Conservation (phyloP, 2,113 vertebrate species). For the Podarcis raffonei region DNA sequence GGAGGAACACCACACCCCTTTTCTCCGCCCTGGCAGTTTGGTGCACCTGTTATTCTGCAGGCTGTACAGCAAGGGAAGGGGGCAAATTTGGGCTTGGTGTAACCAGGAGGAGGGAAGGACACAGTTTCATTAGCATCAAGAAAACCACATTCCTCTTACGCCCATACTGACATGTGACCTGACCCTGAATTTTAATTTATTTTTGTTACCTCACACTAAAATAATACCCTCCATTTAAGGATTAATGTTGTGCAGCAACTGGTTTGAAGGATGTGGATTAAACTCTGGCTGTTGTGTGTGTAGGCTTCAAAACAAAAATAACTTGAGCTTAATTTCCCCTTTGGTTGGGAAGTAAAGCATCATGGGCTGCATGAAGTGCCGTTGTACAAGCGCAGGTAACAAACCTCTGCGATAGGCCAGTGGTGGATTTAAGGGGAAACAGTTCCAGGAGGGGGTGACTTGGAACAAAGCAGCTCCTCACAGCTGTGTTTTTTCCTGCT, state of each 20-base stretch:
- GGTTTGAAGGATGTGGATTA: conserved; percentile 25
- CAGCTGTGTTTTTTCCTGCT: neutral
- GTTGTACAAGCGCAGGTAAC: neutral
- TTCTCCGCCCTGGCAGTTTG: neutral
- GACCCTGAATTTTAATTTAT: conserved; percentile 35
- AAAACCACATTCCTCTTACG: neutral
- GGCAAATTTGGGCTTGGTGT: conserved; percentile 16
- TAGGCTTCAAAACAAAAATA: neutral
- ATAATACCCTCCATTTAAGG: conserved; percentile 6
- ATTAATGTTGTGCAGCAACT: neutral
- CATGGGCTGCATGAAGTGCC: neutral
- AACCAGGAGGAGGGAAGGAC: neutral
- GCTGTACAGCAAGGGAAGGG: neutral
- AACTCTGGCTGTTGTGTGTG: neutral
- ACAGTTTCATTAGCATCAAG: conserved; percentile 19
- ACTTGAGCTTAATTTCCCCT: neutral
- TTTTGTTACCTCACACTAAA: neutral
- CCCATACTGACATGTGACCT: conserved; percentile 32
- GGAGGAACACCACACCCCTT: conserved; percentile 14
- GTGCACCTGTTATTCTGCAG: conserved; percentile 43
- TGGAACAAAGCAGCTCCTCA: neutral
- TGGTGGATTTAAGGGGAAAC: neutral
- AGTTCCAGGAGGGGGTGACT: neutral
- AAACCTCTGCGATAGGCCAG: neutral
- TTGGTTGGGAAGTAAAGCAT: neutral